Conservation (phyloP, 2,113 vertebrate species). For the Azemiops feae region DNA sequence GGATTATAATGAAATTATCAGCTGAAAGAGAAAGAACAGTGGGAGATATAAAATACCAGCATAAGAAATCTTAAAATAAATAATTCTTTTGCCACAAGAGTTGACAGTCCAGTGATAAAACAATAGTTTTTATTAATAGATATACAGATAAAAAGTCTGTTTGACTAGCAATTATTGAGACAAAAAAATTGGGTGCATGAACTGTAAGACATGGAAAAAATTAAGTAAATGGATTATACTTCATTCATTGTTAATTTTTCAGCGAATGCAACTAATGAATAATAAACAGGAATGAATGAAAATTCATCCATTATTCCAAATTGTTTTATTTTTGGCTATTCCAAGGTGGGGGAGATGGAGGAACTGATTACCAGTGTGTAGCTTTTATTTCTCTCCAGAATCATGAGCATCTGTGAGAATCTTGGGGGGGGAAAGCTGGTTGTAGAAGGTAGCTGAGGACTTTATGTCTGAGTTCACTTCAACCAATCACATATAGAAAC, state of each 20-base stretch:
- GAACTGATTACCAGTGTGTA: background rate
- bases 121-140: background rate
- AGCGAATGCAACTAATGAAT: background rate
- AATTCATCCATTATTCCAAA: background rate
- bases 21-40: constrained; percentile 1
- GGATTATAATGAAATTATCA: constrained; percentile 12
- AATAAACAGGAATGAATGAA: background rate
- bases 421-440: background rate
- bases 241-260: background rate
- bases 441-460: background rate
- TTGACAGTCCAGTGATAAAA: background rate
- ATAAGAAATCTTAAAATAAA: background rate
- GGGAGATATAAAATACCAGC: background rate
- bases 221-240: background rate
- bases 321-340: background rate
- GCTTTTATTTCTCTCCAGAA: background rate
- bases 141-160: background rate
- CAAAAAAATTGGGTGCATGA: background rate
- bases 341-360: background rate
- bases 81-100: background rate
- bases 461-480: background rate
- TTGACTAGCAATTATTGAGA: background rate
- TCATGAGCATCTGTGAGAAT: background rate
- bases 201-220: background rate
- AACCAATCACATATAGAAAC: background rate